These are phyloP conservation scores for Agrotis puta DNA, from an alignment of 2,888 invertebrate species.

Conservation along the genomic window DNA sequence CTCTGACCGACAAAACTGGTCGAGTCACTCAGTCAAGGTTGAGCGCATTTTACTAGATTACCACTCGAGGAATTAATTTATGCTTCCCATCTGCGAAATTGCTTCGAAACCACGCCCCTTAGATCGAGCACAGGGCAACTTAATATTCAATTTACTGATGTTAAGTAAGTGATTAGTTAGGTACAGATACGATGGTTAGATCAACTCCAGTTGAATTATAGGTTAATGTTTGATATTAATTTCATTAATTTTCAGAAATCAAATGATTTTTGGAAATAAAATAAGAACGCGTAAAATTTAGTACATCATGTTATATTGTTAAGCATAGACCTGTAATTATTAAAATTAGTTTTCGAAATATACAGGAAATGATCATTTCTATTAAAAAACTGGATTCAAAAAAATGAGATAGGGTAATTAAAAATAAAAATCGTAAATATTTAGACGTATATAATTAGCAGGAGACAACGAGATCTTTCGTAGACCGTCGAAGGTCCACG, in stretches of 20 bases:
- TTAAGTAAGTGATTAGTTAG: neutral
- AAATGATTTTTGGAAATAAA: neutral
- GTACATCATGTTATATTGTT: no score
- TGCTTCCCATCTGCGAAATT: constrained; percentile 47
- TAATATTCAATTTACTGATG: neutral
- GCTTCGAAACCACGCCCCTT: constrained; percentile 38
- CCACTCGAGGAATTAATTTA: constrained; percentile 45
- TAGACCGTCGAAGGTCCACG: no score
- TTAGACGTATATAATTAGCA: no score
- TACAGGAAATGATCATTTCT: no score
- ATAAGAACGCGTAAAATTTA: neutral
- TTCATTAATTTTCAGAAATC: no score
- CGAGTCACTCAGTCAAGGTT: constrained; percentile 53
- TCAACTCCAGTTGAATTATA: neutral
- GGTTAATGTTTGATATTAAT: no score
- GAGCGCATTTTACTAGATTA: constrained; percentile 44
- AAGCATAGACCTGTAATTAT: no score
- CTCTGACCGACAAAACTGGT: constrained; percentile 37
- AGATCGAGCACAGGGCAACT: neutral
- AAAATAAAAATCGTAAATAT: no score
- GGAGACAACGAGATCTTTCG: no score
- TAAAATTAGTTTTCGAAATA: no score
- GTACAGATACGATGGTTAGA: neutral
- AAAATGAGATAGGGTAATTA: no score
- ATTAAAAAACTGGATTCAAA: no score